Evolutionary conservation across 2,113 vertebrate species (phyloP).

Genomic region (Macquaria australasica): DNA sequence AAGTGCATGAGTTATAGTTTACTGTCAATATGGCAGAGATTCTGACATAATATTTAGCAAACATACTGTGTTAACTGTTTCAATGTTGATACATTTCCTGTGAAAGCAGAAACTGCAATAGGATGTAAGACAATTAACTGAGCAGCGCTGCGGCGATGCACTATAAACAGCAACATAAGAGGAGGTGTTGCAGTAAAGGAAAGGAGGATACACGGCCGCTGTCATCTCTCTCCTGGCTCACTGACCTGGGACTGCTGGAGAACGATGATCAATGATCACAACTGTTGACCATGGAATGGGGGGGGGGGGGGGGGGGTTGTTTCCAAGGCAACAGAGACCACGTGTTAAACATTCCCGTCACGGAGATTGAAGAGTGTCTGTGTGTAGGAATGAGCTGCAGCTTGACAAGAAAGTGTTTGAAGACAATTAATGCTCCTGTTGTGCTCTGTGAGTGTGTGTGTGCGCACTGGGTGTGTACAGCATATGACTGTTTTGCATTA

Average conservation of each 20-base stretch:
- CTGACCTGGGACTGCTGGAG: slow-evolving; percentile 29
- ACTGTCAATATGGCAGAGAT: background rate
- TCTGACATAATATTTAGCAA: background rate
- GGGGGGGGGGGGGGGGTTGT: too few relatives aligned
- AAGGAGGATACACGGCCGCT: background rate
- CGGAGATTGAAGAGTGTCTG: slow-evolving; percentile 60
- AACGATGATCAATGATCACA: slow-evolving; percentile 44
- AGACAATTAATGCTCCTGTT: slow-evolving; percentile 42
- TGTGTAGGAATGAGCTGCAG: slow-evolving; percentile 49
- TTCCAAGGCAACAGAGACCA: slow-evolving; percentile 66
- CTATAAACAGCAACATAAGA: slow-evolving; percentile 10
- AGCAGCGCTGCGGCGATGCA: background rate
- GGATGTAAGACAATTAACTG: background rate
- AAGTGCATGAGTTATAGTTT: background rate
- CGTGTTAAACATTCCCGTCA: slow-evolving; percentile 71
- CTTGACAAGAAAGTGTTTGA: slow-evolving; percentile 32
- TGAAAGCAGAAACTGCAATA: slow-evolving; percentile 6
- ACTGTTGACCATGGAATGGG: slow-evolving; percentile 33
- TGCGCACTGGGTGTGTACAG: background rate
- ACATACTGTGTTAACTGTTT: background rate
- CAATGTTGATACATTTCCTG: slow-evolving; percentile 8
- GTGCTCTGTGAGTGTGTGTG: slow-evolving; percentile 5
- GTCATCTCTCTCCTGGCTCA: slow-evolving; percentile 20
- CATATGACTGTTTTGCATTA: background rate
- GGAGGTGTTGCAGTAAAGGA: background rate